phyloP scores from a whole-genome alignment of 1,140 invertebrate genomes.

The Zaprionus ghesquierei region DNA sequence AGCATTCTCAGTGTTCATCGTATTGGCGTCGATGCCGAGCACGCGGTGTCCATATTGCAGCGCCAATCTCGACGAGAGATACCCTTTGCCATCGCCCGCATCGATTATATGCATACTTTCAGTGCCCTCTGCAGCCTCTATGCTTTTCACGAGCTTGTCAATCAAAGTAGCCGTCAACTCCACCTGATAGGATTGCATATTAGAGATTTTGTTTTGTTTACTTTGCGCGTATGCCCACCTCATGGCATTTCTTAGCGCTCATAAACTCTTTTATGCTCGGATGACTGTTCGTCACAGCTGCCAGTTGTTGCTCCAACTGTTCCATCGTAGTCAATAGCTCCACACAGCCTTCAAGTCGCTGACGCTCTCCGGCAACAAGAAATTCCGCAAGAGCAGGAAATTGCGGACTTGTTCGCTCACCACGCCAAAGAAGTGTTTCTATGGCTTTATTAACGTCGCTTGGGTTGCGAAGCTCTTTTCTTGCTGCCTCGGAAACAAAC shows the following conservation, averaged over 20 bases:
- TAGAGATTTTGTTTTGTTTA: background rate
- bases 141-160: slow-evolving; percentile 53
- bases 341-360: slow-evolving; percentile 75
- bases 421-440: slow-evolving; percentile 63
- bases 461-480: slow-evolving; percentile 82
- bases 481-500: slow-evolving; percentile 84
- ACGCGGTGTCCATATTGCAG: slow-evolving; percentile 88
- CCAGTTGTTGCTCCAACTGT: slow-evolving; percentile 42
- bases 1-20: slow-evolving; percentile 86
- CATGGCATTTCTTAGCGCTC: slow-evolving; percentile 92
- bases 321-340: slow-evolving; percentile 81
- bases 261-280: slow-evolving; percentile 86
- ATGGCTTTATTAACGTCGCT: slow-evolving; percentile 43
- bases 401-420: slow-evolving; percentile 11
- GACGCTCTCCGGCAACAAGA: slow-evolving; percentile 30
- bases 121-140: background rate
- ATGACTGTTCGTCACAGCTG: slow-evolving; percentile 49
- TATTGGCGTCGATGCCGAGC: slow-evolving; percentile 90
- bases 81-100: slow-evolving; percentile 93
- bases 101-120: slow-evolving; percentile 86
- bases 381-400: slow-evolving; percentile 60
- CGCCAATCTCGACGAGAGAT: slow-evolving; percentile 89
- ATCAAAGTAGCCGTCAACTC: slow-evolving; percentile 84
- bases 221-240: slow-evolving; percentile 84
- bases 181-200: slow-evolving; percentile 75